phyloP scores from a whole-genome alignment of 2,113 vertebrate species.

The Choloepus hoffmanni region DNA sequence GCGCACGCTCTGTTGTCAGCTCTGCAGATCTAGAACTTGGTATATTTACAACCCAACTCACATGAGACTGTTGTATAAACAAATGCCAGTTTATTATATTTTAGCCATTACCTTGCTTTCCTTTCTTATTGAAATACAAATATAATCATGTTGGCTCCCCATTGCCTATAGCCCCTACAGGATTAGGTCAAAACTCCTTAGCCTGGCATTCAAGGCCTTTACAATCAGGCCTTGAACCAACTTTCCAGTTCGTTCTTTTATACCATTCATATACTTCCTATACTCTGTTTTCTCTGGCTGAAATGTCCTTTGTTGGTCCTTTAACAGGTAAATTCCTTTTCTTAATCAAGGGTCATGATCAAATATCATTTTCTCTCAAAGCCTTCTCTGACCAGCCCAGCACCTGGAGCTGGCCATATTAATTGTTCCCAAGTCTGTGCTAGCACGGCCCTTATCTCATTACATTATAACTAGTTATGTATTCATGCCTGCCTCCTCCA shows the following conservation, averaged over 20 bases:
- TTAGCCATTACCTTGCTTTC: background rate
- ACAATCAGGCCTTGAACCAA: background rate
- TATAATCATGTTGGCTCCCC: background rate
- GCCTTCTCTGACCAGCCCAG: background rate
- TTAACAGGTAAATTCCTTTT: background rate
- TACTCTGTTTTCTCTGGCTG: background rate
- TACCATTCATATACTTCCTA: background rate
- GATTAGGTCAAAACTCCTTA: constrained; percentile 15
- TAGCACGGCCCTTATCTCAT: background rate
- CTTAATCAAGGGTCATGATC: background rate
- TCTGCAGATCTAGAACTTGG: constrained; percentile 22
- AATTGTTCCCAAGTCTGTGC: background rate
- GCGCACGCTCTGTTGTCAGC: background rate
- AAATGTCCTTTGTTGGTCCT: background rate
- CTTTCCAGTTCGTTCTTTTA: background rate
- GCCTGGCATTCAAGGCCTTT: background rate
- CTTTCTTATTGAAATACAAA: background rate
- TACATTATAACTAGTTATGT: background rate
- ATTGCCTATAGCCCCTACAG: background rate
- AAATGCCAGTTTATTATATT: background rate
- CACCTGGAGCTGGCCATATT: background rate
- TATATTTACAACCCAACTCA: background rate
- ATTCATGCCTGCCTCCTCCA: background rate
- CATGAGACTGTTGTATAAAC: background rate
- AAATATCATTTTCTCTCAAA: background rate